Evolutionary conservation across 2,888 invertebrate species (phyloP).

Genomic region (Leptinotarsa tumamoca): DNA sequence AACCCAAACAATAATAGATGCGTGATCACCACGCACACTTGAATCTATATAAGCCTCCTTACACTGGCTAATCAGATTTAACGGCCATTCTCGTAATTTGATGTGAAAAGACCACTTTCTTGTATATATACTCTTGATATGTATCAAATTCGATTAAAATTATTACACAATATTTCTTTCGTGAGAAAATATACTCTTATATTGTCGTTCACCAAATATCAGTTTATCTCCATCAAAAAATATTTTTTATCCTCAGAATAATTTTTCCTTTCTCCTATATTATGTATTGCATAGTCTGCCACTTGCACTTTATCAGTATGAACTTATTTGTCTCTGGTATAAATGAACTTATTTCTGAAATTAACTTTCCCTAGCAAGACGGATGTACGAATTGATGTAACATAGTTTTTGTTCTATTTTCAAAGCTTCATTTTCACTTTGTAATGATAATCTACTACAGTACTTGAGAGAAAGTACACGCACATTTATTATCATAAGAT

Average conservation of each 20-base stretch:
- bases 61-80: no score
- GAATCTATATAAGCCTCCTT: no score
- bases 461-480: conserved; percentile 18
- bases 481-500: not conserved
- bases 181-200: no score
- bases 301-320: conserved; percentile 25
- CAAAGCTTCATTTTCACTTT: conserved; percentile 34
- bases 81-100: no score
- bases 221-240: no score
- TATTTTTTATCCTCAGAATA: not conserved
- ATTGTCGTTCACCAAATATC: no score
- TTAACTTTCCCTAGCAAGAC: conserved; percentile 36
- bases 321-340: not conserved
- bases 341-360: conserved; percentile 21
- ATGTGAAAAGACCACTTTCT: no score
- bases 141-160: no score
- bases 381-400: conserved; percentile 37
- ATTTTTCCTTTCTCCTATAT: not conserved
- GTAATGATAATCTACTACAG: conserved; percentile 24
- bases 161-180: no score
- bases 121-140: no score
- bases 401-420: conserved; percentile 39
- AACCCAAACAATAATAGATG: no score
- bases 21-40: no score
- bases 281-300: not conserved